Evolutionary conservation across 2,888 invertebrate species (phyloP).

Genomic region (Hipparchia semele): DNA sequence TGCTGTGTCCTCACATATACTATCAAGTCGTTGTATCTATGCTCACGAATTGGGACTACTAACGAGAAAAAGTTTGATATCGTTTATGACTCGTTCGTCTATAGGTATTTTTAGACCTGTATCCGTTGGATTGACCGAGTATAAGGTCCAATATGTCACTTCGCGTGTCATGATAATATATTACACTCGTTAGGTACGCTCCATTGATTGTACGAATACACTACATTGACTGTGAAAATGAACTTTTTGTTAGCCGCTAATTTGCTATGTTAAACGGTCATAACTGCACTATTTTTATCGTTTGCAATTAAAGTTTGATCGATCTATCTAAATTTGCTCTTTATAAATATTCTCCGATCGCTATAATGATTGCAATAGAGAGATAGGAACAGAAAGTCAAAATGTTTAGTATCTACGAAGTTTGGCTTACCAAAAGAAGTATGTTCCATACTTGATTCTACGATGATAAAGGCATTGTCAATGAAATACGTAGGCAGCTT

Average conservation of each 20-base stretch:
- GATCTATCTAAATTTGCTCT: background rate
- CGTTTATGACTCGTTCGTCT: conserved; percentile 14
- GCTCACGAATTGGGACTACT: conserved; percentile 4
- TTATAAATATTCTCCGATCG: background rate
- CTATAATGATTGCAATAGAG: background rate
- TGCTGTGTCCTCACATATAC: background rate
- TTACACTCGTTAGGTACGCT: conserved; percentile 18
- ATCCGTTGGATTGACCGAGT: conserved; percentile 21
- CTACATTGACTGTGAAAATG: conserved; percentile 8
- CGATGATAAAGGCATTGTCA: background rate
- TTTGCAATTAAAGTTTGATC: background rate
- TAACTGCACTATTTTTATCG: conserved; percentile 43
- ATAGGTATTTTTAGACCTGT: conserved; percentile 35
- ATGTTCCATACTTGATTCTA: background rate
- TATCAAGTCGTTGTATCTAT: background rate
- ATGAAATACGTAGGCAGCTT: background rate
- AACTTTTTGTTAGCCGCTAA: conserved; percentile 41
- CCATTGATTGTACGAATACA: conserved; percentile 16
- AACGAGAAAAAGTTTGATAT: conserved; percentile 1
- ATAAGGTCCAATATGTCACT: conserved; percentile 23
- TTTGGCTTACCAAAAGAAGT: no score
- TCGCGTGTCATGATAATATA: conserved; percentile 8
- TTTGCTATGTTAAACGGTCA: conserved; percentile 46
- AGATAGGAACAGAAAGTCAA: background rate
- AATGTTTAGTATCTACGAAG: no score